These are phyloP conservation scores for Aleiodes testaceus DNA, from an alignment of 2,888 invertebrate genomes.

Conservation along the genomic window DNA sequence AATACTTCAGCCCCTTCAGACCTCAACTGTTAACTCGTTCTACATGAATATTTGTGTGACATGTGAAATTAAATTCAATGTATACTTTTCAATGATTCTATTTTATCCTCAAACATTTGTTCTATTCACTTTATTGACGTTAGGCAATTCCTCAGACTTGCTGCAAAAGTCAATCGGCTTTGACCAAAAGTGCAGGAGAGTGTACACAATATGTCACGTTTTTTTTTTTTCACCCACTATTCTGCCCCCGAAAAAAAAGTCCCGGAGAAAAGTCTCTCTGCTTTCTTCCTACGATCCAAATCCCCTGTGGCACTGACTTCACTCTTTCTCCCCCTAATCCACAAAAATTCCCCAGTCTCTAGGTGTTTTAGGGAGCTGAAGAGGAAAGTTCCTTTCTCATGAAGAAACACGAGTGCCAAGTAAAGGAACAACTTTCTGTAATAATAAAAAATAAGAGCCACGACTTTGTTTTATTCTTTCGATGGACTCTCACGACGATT, in stretches of 20 bases:
- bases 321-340: conserved; percentile 24
- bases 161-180: conserved; percentile 11
- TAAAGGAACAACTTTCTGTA: not conserved
- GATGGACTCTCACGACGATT: conserved; percentile 29
- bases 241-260: not conserved
- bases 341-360: conserved; percentile 26
- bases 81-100: not conserved
- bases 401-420: conserved; percentile 10
- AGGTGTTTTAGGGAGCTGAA: conserved; percentile 10
- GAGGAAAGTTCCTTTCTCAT: conserved; percentile 20
- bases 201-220: conserved; percentile 34
- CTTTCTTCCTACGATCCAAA: conserved; percentile 12
- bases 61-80: conserved; percentile 32
- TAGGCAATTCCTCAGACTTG: not conserved
- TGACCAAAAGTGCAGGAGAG: conserved; percentile 2
- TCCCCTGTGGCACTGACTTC: conserved; percentile 29
- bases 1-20: conserved; percentile 35
- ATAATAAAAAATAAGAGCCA: not conserved
- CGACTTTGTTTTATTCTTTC: not conserved
- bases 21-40: conserved; percentile 8
- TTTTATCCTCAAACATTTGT: conserved; percentile 4
- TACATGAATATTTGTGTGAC: conserved; percentile 25
- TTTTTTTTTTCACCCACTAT: not conserved
- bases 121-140: not conserved
- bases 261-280: conserved; percentile 6